These are phyloP conservation scores for Meiosimyza decipiens DNA, from an alignment of 2,888 invertebrate genomes.

Conservation along the genomic window DNA sequence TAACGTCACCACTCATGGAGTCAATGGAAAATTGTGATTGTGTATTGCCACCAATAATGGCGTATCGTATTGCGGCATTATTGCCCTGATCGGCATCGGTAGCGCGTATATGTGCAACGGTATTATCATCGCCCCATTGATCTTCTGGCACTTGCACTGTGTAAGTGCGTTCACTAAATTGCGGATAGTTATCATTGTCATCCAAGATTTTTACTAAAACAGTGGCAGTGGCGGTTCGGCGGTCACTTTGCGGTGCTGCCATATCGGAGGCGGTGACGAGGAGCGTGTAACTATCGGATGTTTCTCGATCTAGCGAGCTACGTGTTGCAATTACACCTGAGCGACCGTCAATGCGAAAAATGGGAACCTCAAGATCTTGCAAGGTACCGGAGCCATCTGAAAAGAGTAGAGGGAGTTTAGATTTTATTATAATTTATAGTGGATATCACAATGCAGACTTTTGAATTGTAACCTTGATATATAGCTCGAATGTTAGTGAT, in stretches of 20 bases:
- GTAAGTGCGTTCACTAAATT: conserved; percentile 90
- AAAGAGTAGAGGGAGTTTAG: conserved; percentile 6
- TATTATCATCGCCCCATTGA: conserved; percentile 84
- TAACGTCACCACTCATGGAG: conserved; percentile 89
- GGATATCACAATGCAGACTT: too few species aligned
- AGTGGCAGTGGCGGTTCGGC: conserved; percentile 84
- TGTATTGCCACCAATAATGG: conserved; percentile 94
- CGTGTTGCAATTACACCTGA: conserved; percentile 89
- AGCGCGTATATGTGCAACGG: conserved; percentile 85
- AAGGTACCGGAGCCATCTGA: conserved; percentile 69
- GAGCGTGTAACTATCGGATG: conserved; percentile 84
- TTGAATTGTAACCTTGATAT: too few species aligned
- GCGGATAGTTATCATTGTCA: conserved; percentile 94
- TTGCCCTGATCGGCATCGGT: conserved; percentile 92
- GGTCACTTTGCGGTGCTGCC: conserved; percentile 80
- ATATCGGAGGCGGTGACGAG: conserved; percentile 88
- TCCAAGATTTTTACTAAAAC: conserved; percentile 85
- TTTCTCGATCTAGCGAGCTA: conserved; percentile 86
- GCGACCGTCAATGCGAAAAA: conserved; percentile 86
- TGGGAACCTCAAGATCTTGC: conserved; percentile 77
- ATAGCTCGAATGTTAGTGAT: too few species aligned
- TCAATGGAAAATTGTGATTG: conserved; percentile 95
- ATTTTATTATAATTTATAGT: not conserved
- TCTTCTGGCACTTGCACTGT: conserved; percentile 90
- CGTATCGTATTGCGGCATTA: conserved; percentile 93